phyloP scores from a whole-genome alignment of 2,888 invertebrate genomes.

The Rhopalosiphum nymphaeae region DNA sequence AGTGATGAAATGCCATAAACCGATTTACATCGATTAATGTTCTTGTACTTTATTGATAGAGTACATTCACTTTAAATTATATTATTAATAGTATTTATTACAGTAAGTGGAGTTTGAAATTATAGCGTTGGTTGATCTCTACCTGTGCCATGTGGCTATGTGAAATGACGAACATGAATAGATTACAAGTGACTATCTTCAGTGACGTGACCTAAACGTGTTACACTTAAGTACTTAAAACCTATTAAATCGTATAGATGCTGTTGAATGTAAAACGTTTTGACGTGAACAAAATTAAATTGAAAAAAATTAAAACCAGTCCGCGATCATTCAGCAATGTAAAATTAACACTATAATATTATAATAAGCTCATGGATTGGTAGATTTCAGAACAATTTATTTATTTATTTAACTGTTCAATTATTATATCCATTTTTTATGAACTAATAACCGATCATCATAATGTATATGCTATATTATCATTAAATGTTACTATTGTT shows the following conservation, averaged over 20 bases:
- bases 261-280: not conserved
- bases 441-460: not conserved
- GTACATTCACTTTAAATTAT: not conserved
- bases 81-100: not conserved
- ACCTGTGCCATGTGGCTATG: too few species aligned
- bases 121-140: not conserved
- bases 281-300: not conserved
- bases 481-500: not conserved
- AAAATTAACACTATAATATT: not conserved
- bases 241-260: not conserved
- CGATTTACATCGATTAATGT: not conserved
- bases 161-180: not conserved
- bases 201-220: not conserved
- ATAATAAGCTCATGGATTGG: not conserved
- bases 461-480: not conserved
- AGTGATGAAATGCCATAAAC: not conserved
- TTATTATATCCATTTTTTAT: not conserved
- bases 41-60: not conserved
- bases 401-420: not conserved
- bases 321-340: not conserved
- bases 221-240: not conserved
- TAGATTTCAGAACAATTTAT: not conserved
- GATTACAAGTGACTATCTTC: not conserved
- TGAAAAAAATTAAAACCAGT: not conserved
- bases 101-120: not conserved